A percentile compares a stretch with the other conserved stretches of the same genome.
phyloP scores from a whole-genome alignment of 2,888 invertebrate genomes.

The Spialia ferax region DNA sequence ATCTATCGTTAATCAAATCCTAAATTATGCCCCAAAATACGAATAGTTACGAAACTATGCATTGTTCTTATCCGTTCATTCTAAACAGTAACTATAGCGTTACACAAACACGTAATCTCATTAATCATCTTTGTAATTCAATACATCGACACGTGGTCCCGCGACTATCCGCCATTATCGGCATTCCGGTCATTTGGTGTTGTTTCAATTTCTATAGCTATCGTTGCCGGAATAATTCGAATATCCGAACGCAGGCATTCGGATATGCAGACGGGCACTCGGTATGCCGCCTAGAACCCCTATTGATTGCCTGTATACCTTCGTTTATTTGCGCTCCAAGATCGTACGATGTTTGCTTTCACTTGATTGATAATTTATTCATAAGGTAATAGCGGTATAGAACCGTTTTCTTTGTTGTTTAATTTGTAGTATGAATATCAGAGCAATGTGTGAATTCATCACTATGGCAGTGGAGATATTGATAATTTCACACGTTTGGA shows the following conservation, averaged over 20 bases:
- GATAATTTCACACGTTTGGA: too few species aligned
- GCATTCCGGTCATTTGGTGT: slow-evolving; percentile 73
- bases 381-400: slow-evolving; percentile 16
- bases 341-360: slow-evolving; percentile 50
- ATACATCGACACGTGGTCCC: slow-evolving; percentile 78
- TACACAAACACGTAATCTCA: slow-evolving; percentile 49
- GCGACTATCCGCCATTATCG: slow-evolving; percentile 60
- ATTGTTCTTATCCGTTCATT: slow-evolving; percentile 43
- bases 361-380: slow-evolving; percentile 39
- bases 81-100: slow-evolving; percentile 51
- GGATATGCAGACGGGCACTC: slow-evolving; percentile 73
- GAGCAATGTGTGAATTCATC: neutral
- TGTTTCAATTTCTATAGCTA: slow-evolving; percentile 73
- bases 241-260: slow-evolving; percentile 75
- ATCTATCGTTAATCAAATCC: neutral
- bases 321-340: slow-evolving; percentile 54
- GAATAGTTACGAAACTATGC: neutral
- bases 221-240: slow-evolving; percentile 65
- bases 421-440: neutral
- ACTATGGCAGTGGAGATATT: too few species aligned
- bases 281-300: slow-evolving; percentile 59
- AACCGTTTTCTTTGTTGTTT: neutral
- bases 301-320: slow-evolving; percentile 51
- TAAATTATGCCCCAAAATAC: neutral
- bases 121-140: slow-evolving; percentile 84